phyloP scores from a whole-genome alignment of 1,140 invertebrate species.

The Bombus pyrosoma region DNA sequence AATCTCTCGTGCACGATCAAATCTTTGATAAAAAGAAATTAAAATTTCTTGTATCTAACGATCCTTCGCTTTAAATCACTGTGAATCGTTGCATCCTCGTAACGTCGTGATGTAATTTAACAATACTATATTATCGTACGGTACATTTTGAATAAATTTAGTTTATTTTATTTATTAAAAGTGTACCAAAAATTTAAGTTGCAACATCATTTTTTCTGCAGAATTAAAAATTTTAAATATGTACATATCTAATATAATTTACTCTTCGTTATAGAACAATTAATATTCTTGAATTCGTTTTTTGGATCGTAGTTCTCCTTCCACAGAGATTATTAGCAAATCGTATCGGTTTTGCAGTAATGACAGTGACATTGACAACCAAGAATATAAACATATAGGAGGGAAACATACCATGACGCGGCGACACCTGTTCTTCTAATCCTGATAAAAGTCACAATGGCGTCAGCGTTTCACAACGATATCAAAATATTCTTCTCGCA shows the following conservation, averaged over 20 bases:
- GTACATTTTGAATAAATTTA: not conserved
- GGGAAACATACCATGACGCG: slow-evolving; percentile 38
- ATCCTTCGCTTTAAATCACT: too few species aligned
- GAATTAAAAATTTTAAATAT: not conserved
- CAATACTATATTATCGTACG: too few species aligned
- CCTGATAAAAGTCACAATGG: slow-evolving; percentile 1
- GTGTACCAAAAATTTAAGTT: not conserved
- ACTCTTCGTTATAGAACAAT: not conserved
- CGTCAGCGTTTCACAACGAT: not conserved
- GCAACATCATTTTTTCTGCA: too few species aligned
- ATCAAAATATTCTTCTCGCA: not conserved
- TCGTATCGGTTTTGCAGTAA: not conserved
- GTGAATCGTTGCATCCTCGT: not conserved
- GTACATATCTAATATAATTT: not conserved
- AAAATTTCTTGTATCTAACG: not conserved
- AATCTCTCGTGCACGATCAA: not conserved
- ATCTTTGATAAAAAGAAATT: not conserved
- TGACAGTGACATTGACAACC: slow-evolving; percentile 1
- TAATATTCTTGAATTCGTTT: too few species aligned
- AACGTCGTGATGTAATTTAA: too few species aligned
- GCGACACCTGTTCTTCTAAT: slow-evolving; percentile 23
- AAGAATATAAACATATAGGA: not conserved
- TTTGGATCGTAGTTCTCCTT: not conserved
- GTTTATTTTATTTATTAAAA: not conserved
- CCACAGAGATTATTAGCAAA: not conserved